These are phyloP conservation scores for Maccullochella peelii DNA, from an alignment of 2,113 vertebrate genomes.

Conservation along the genomic window DNA sequence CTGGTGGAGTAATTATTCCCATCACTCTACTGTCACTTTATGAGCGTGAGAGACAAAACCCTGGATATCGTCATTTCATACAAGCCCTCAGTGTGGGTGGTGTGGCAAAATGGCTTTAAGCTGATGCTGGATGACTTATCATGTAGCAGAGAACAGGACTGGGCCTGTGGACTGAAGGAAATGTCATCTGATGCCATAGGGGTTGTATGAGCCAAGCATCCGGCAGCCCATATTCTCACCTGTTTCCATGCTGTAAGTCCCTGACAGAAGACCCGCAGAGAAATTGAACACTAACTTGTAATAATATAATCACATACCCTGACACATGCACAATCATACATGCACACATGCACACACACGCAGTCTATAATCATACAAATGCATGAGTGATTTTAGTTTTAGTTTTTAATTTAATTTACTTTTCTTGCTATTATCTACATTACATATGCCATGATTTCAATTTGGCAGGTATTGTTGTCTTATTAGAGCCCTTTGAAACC, in stretches of 20 bases:
- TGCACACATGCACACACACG: not conserved
- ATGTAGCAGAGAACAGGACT: conserved; percentile 69
- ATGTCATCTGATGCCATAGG: conserved; percentile 75
- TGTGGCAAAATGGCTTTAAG: conserved; percentile 62
- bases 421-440: not conserved
- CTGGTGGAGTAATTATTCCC: conserved; percentile 28
- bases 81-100: conserved; percentile 70
- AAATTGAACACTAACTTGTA: conserved; percentile 43
- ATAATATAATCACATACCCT: conserved; percentile 27
- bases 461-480: conserved; percentile 30
- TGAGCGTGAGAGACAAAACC: conserved; percentile 56
- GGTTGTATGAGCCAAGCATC: conserved; percentile 70
- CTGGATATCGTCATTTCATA: conserved; percentile 65
- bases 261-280: conserved; percentile 48
- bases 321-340: conserved; percentile 22
- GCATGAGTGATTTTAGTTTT: not conserved
- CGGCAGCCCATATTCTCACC: conserved; percentile 69
- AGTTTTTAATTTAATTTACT: not conserved
- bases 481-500: conserved; percentile 52
- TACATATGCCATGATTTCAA: not conserved
- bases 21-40: conserved; percentile 58
- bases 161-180: conserved; percentile 72
- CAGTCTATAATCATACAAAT: conserved; percentile 12
- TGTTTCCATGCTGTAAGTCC: conserved; percentile 13
- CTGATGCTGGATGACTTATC: conserved; percentile 67